Evolutionary conservation across 2,888 invertebrate species (phyloP), one percentile per base, ranked within the genome.

Genomic region (Drosophila pseudotalamancana): DNA sequence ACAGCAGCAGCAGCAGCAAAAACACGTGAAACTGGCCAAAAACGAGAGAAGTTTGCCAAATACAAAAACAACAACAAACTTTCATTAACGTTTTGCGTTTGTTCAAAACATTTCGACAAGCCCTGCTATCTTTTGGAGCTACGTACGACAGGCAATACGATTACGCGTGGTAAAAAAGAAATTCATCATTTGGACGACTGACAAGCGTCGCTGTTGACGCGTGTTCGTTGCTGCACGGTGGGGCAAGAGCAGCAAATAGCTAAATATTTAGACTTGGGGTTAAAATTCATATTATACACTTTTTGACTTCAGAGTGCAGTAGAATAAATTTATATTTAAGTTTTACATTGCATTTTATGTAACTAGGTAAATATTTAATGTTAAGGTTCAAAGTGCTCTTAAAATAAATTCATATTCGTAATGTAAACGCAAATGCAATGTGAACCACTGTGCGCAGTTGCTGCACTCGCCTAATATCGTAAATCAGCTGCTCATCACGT

Each of bases 151-250:
- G 50, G 37, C 42, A 53, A 43, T 62, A 61, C 62, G 70, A 79
- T 72, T 83, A 78, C 73, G 65, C 66, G 32, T 79, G 72, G 56
- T 62, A 83, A 83, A 86, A 80, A 86, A 87, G 87, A 81, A 81
- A 81, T 84, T 72, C 87, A 84, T 81, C 81, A 87, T 81, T 82
- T 53, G 54, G 19, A 35, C 59, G 59, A 61, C 49, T 72, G 73
- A 74, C 71, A 70, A 64, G 53, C 68, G 62, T 45, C 61, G 39
- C 65, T 46, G 75, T 68, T 49, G 62, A 50, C 61, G 56, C 29
- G 34, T 65, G 62, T 69, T 57, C 37, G 39, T 34, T 18, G 49
- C 19, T 37, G 48, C 61, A 80, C 86, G 62, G 83, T 80, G 86
- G 61, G 23, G 4, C 29, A 23, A 43, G 29, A n/a, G 1, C 1